These are phyloP conservation scores for Volucella inflata DNA, from an alignment of 2,888 invertebrate genomes.

Conservation along the genomic window DNA sequence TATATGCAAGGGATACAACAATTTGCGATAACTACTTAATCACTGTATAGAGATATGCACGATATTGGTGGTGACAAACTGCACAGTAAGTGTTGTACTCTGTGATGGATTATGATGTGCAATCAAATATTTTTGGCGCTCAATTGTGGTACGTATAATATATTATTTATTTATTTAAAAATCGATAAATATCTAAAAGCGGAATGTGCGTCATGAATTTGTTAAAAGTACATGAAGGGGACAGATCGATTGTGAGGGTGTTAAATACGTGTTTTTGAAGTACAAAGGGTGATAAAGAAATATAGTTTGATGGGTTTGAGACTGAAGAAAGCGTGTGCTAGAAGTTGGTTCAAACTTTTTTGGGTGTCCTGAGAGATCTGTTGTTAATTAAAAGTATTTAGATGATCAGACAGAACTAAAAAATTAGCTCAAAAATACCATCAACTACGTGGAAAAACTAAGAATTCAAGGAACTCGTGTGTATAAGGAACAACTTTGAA, in stretches of 20 bases:
- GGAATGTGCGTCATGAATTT: conserved; percentile 19
- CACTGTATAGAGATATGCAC: neutral
- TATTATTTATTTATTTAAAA: conserved; percentile 24
- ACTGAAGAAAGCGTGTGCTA: too few relatives aligned
- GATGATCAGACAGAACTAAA: too few relatives aligned
- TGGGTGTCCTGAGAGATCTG: too few relatives aligned
- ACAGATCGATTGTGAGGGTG: conserved; percentile 5
- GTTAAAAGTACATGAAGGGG: conserved; percentile 3
- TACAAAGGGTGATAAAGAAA: neutral
- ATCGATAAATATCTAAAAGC: conserved; percentile 9
- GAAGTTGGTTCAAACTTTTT: too few relatives aligned
- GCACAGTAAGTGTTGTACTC: neutral
- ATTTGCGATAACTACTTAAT: neutral
- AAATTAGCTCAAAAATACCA: too few relatives aligned
- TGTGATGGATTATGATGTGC: neutral
- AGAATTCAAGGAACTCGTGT: too few relatives aligned
- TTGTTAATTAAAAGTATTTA: too few relatives aligned
- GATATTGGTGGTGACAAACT: neutral
- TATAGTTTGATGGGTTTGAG: too few relatives aligned
- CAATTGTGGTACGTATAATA: conserved; percentile 13
- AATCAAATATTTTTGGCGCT: conserved; percentile 27
- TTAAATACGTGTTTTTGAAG: conserved; percentile 17
- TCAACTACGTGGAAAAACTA: too few relatives aligned
- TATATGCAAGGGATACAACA: neutral
- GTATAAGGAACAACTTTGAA: too few relatives aligned